Base-by-base conservation (phyloP, 2,113 vertebrate species). In the Colaptes auratus region DNA sequence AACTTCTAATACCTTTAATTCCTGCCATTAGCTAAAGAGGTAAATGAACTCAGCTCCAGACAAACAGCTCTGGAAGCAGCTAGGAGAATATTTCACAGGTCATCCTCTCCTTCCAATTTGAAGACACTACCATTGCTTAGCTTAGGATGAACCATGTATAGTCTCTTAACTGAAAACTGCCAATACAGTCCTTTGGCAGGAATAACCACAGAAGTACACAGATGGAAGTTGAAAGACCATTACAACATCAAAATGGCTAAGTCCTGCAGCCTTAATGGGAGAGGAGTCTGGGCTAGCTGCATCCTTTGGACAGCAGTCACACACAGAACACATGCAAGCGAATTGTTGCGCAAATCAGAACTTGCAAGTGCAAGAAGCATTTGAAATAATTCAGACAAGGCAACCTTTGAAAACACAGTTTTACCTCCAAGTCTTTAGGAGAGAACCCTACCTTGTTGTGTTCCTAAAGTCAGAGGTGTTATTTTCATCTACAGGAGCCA, bases 401-500 rank as follows among this genome's bases (percentile, higher is more conserved):
- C 46, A 86, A 84, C 59, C 33, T 93, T 92, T 81, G 73, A 88
- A 82, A 80, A 90, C 3, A 84, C 35, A 89, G 60, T 85, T 95
- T 95, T 93, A 95, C 71, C 80, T 89, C 50, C 35, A 84, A 84
- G 46, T 39, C 70, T 77, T 88, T 73, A 66, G 91, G 84, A 95
- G 14, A 48, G 66, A 95, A 61, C 96, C 98, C 98, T 98, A 98
- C 98, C 98, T 98, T 98, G 98, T 97, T 56, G 96, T 90, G 92
- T 55, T 98, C 96, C 97, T 98, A 98, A 98, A 98, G 92, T 99
- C 98, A 96, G 97, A 98, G 94, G 97, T 98, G 98, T 98, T 98
- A 96, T 98, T 98, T 97, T 99, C 99, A 97, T 98, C 98, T 97
- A 99, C 98, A 95, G 99, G 99, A 96, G 99, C 98, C 98, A 99